Conservation (phyloP, 2,113 vertebrate genomes). For the Nettapus auritus region DNA sequence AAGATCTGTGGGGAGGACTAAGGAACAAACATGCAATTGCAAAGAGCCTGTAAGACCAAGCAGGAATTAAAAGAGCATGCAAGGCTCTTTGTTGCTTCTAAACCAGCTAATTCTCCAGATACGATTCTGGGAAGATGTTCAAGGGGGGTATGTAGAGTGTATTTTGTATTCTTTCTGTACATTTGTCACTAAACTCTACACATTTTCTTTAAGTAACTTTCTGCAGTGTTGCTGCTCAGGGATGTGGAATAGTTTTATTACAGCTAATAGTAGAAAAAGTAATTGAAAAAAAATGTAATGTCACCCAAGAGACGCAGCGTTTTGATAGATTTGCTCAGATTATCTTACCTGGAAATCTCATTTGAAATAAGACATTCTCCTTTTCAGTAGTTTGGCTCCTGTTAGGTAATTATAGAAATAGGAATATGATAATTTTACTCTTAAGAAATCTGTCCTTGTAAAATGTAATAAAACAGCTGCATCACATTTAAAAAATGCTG, state of each 20-base stretch:
- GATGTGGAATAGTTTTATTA: not conserved
- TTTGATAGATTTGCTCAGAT: not conserved
- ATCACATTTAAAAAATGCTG: not conserved
- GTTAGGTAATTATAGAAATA: not conserved
- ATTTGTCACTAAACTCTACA: not conserved
- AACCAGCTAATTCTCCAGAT: not conserved
- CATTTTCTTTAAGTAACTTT: not conserved
- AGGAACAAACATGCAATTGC: not conserved
- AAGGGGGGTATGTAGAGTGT: not conserved
- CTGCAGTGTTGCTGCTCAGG: not conserved
- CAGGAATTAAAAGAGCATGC: not conserved
- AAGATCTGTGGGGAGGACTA: not conserved
- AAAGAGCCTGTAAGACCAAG: not conserved
- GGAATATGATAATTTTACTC: not conserved
- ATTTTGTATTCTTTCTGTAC: not conserved
- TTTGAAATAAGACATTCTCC: not conserved
- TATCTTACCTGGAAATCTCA: not conserved
- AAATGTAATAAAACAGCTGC: not conserved
- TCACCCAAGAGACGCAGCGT: not conserved
- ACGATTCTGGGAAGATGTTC: not conserved
- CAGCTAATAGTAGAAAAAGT: not conserved
- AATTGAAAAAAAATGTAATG: not conserved
- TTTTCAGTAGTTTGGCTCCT: not conserved
- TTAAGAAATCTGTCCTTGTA: not conserved
- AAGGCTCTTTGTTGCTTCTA: not conserved